These are phyloP conservation scores for Acipenser ruthenus DNA, from an alignment of 2,797 vertebrate species.

Conservation along the genomic window DNA sequence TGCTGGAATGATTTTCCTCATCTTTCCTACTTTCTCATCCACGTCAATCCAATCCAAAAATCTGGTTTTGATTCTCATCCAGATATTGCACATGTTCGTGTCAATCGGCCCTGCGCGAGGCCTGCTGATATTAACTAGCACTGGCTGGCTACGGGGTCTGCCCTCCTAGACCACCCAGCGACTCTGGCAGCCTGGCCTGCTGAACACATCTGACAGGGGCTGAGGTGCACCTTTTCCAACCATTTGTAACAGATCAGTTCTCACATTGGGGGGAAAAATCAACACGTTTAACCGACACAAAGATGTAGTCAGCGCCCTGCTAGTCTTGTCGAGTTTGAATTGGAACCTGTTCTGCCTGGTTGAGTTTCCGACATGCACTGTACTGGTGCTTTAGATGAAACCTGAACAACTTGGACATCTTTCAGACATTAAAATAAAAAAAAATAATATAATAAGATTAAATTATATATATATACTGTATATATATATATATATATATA, in stretches of 20 bases:
- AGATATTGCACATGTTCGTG: constrained; percentile 44
- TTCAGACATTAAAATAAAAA: constrained; percentile 5
- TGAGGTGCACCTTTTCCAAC: constrained; percentile 11
- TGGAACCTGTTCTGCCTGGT: constrained; percentile 11
- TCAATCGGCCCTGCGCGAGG: constrained; percentile 49
- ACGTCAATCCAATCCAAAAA: constrained; percentile 59
- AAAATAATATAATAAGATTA: too few species aligned
- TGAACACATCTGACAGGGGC: constrained; percentile 20
- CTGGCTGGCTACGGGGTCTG: constrained; percentile 35
- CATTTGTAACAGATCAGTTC: constrained; percentile 12
- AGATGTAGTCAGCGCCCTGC: not conserved
- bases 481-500: too few species aligned
- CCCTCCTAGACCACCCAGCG: constrained; percentile 57
- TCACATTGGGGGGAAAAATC: constrained; percentile 8
- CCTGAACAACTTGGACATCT: constrained; percentile 10
- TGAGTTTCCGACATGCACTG: constrained; percentile 18
- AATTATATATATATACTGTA: too few species aligned
- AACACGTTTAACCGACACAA: constrained; percentile 5
- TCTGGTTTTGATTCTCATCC: constrained; percentile 44
- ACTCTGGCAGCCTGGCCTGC: constrained; percentile 24
- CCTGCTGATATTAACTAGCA: constrained; percentile 40
- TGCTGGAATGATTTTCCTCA: constrained; percentile 16
- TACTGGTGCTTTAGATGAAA: constrained; percentile 14
- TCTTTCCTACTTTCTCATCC: constrained; percentile 30
- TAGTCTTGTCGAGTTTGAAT: not conserved